phyloP scores from a whole-genome alignment of 2,888 invertebrate genomes.

The Nomada ferruginata region DNA sequence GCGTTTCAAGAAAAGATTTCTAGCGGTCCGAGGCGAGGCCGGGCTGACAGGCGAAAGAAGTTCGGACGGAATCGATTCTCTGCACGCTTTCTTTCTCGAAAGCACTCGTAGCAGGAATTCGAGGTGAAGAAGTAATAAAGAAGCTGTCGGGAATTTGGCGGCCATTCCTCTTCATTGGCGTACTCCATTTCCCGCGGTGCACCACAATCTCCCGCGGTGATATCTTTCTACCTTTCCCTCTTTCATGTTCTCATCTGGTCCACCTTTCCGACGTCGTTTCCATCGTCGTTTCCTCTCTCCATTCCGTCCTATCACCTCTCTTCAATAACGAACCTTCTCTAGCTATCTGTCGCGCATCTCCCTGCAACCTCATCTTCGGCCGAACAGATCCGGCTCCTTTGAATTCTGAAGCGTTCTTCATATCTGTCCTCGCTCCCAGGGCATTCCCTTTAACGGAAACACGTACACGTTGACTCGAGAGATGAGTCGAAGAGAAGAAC shows the following conservation, averaged over 20 bases:
- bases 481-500: conserved; percentile 34
- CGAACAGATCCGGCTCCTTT: conserved; percentile 60
- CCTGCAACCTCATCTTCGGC: conserved; percentile 1
- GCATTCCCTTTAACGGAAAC: conserved; percentile 57
- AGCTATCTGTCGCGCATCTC: conserved; percentile 36
- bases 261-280: conserved; percentile 25
- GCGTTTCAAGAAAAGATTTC: conserved; percentile 58
- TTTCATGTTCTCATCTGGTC: not conserved
- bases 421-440: conserved; percentile 55
- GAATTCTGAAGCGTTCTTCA: conserved; percentile 60
- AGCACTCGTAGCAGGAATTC: conserved; percentile 55
- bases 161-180: conserved; percentile 75
- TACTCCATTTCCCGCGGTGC: conserved; percentile 73
- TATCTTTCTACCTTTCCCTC: conserved; percentile 49
- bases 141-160: conserved; percentile 74
- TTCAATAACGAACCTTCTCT: not conserved
- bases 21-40: conserved; percentile 28
- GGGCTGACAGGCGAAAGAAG: conserved; percentile 60
- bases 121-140: conserved; percentile 71
- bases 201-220: conserved; percentile 69
- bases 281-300: conserved; percentile 10
- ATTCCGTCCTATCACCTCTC: not conserved
- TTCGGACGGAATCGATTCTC: conserved; percentile 62
- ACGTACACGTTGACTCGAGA: conserved; percentile 36
- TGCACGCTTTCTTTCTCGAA: conserved; percentile 45